These are phyloP conservation scores for Sceloporus undulatus DNA, from an alignment of 2,113 vertebrate species.

Conservation along the genomic window DNA sequence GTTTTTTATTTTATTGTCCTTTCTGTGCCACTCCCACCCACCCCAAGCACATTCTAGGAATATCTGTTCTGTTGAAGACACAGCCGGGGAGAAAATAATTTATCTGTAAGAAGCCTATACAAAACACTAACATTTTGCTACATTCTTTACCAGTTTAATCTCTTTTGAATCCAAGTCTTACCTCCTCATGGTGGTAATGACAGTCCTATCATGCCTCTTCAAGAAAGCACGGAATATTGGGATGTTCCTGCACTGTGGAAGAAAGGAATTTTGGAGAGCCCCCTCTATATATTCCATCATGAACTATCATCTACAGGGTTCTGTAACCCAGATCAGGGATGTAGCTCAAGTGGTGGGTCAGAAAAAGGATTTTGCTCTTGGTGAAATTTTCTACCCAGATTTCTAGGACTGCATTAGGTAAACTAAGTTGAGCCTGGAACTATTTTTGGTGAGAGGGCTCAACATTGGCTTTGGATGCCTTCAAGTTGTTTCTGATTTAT, in stretches of 20 bases:
- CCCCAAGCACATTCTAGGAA: not conserved
- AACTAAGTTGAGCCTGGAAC: too few species aligned
- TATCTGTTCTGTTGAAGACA: not conserved
- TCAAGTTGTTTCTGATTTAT: too few species aligned
- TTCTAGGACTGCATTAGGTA: too few species aligned
- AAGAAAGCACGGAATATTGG: conserved; percentile 86
- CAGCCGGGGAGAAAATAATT: not conserved
- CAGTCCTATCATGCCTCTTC: conserved; percentile 81
- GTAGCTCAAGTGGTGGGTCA: too few species aligned
- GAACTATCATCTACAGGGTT: too few species aligned
- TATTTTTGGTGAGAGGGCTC: too few species aligned
- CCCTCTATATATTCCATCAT: not conserved
- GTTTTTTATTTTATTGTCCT: too few species aligned
- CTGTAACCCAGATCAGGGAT: not conserved
- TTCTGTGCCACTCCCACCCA: not conserved
- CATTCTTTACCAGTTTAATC: not conserved
- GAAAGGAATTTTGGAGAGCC: not conserved
- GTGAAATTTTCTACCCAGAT: too few species aligned
- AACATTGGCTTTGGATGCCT: too few species aligned
- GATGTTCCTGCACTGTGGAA: conserved; percentile 83
- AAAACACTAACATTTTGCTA: not conserved
- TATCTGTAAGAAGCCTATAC: not conserved
- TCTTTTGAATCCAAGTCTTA: conserved; percentile 49
- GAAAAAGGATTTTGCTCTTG: too few species aligned
- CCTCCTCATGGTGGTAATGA: conserved; percentile 86